These are phyloP conservation scores for Galagoides demidoff DNA, from an alignment of 2,797 vertebrate species.

Conservation along the genomic window DNA sequence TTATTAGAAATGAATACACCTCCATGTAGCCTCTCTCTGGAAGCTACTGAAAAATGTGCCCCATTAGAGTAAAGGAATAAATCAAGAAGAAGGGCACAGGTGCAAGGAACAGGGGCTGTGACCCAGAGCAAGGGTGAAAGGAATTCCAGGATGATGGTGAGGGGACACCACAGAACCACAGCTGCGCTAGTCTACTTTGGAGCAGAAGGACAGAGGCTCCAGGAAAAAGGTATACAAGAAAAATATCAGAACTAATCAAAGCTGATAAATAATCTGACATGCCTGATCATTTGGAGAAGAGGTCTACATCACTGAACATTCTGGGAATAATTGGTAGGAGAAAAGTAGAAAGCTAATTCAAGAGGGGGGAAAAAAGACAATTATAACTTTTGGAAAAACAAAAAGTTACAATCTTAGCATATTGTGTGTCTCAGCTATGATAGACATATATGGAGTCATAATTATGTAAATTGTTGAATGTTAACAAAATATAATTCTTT, in stretches of 20 bases:
- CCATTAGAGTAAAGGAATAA: not conserved
- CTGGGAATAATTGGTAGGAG: not conserved
- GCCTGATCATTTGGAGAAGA: not conserved
- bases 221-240: not conserved
- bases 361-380: not conserved
- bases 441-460: not conserved
- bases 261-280: too few species aligned
- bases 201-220: not conserved
- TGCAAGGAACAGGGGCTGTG: not conserved
- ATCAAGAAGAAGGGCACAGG: not conserved
- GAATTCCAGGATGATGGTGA: too few species aligned
- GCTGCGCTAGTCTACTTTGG: too few species aligned
- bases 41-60: not conserved
- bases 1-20: not conserved
- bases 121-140: not conserved
- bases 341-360: not conserved
- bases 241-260: not conserved
- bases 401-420: not conserved
- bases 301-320: not conserved
- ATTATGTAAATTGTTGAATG: not conserved
- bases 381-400: constrained; percentile 1
- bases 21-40: not conserved
- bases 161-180: not conserved
- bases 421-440: not conserved
- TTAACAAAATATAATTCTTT: not conserved